Evolutionary conservation across 1,140 invertebrate species (phyloP).

Genomic region (Drosophila eugracilis): DNA sequence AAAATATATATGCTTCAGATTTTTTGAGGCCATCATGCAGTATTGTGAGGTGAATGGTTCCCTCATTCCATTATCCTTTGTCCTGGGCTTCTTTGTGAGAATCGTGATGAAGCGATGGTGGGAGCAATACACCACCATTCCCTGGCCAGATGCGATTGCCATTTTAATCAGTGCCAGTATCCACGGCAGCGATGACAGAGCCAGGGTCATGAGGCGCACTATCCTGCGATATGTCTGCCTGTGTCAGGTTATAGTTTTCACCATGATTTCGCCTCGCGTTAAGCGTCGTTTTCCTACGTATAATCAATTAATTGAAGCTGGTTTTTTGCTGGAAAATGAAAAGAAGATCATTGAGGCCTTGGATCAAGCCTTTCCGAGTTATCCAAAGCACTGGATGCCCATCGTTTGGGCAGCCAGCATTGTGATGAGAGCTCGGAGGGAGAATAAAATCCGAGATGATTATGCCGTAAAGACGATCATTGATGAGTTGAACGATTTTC

Average conservation of each 20-base stretch:
- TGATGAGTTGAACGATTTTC: constrained; percentile 95
- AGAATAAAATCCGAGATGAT: constrained; percentile 96
- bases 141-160: constrained; percentile 93
- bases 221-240: constrained; percentile 94
- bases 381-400: constrained; percentile 97
- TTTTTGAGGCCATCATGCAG: constrained; percentile 90
- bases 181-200: constrained; percentile 90
- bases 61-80: constrained; percentile 94
- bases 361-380: constrained; percentile 92
- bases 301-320: constrained; percentile 94
- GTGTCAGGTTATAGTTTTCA: constrained; percentile 92
- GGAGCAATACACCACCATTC: constrained; percentile 92
- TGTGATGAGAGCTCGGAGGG: constrained; percentile 93
- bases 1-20: constrained; percentile 69
- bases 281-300: constrained; percentile 96
- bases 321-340: constrained; percentile 94
- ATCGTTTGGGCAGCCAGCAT: constrained; percentile 97
- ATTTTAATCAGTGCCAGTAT: constrained; percentile 88
- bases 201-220: constrained; percentile 93
- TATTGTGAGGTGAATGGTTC: constrained; percentile 92
- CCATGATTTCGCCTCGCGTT: constrained; percentile 93
- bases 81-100: constrained; percentile 96
- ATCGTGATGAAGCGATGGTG: constrained; percentile 97
- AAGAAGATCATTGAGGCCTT: constrained; percentile 91
- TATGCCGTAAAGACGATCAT: constrained; percentile 96